Percentiles rank a stretch among this genome's conserved stretches.
Evolutionary conservation across 2,797 vertebrate species (phyloP).

Genomic region (Aphelocoma californica): DNA sequence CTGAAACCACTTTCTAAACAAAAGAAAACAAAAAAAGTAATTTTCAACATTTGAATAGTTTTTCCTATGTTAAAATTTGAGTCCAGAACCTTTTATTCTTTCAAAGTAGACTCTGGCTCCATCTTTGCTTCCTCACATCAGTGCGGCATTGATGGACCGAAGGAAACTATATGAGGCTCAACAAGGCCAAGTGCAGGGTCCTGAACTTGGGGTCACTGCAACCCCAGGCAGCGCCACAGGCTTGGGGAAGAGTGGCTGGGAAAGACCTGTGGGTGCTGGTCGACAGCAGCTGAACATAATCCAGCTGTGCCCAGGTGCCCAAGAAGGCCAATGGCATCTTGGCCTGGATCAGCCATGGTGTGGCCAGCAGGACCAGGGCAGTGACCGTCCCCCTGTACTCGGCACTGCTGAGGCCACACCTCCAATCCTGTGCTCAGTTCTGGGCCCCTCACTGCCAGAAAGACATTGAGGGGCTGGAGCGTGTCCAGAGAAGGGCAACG

Average conservation of each 20-base stretch:
- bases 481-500: background rate
- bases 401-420: background rate
- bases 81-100: background rate
- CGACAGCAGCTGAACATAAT: rapidly evolving
- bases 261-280: rapidly evolving
- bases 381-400: background rate
- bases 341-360: background rate
- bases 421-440: background rate
- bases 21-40: background rate
- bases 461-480: background rate
- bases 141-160: background rate
- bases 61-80: background rate
- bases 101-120: background rate
- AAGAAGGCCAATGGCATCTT: background rate
- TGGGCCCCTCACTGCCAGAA: background rate
- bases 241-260: rapidly evolving
- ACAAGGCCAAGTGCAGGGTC: background rate
- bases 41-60: background rate
- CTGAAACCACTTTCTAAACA: background rate
- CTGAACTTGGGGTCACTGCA: background rate
- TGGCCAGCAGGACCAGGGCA: background rate
- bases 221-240: rapidly evolving
- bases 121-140: background rate
- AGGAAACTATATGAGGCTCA: background rate
- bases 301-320: background rate